Base-by-base conservation (phyloP, 2,888 invertebrate species). In the Malacosoma neustria region DNA sequence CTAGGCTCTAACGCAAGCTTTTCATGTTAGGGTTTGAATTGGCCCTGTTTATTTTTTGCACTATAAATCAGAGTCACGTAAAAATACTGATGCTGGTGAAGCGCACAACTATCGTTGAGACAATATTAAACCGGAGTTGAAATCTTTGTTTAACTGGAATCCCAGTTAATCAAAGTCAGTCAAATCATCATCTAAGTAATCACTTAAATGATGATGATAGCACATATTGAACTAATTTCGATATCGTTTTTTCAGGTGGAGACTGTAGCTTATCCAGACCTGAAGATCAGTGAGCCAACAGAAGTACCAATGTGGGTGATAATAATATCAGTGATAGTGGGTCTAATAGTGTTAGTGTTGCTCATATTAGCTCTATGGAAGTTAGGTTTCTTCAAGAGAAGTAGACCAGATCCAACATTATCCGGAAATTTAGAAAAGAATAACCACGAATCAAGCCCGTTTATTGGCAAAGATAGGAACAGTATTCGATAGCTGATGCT, bases 301-400 rank as follows among this genome's bases (percentile, higher is more conserved):
- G 90, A 91, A 45, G 90, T 96, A 4, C 93, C 94, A 9, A 85
- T 94, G 50, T 97, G 97, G 95, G 92, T 97, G 46, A 95, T 95
- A 45, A 90, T 93, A 46, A 87, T 95, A 35, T 93, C 97, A 29
- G 91, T 95, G 36, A 87, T 95, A 39, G 92, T 92, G 1, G 98
- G 98, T 6, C 82, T 98, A 29, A 63, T 97, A 47, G 86, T 98
- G 12, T 86, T 98, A 29, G 89, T 95, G 29, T 68, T 96, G 2
- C 87, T 98, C 35, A 93, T 94, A 32, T 87, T 93, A 35, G 88
- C 92, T 13, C 82, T 98, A 41, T 96, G 95, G 91, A 96, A 93
- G 84, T 90, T 95, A 37, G 96, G 96, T 36, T 96, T 96, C 89
- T 96, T 96, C 80, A 95, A 95, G 63, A 82, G 95, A 58, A 90